These are phyloP conservation scores for Oophaga sylvatica DNA, from an alignment of 2,797 vertebrate species.

Conservation along the genomic window DNA sequence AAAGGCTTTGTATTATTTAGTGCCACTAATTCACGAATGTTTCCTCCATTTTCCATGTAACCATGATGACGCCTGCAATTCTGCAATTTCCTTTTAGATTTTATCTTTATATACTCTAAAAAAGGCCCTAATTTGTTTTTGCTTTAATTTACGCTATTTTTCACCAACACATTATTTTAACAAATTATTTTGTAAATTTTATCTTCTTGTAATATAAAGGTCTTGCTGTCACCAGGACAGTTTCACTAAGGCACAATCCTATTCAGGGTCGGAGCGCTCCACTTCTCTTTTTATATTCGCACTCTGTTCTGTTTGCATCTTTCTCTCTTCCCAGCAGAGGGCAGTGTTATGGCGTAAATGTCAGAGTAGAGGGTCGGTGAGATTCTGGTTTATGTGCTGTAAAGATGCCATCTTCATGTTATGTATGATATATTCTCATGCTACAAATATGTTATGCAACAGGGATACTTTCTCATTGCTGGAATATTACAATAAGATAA, in stretches of 20 bases:
- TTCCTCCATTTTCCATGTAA: neutral
- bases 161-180: neutral
- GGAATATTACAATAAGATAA: too few relatives aligned
- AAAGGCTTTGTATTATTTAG: neutral
- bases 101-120: too few relatives aligned
- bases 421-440: neutral
- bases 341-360: conserved; percentile 27
- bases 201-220: neutral
- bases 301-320: neutral
- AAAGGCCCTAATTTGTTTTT: too few relatives aligned
- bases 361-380: neutral
- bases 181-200: neutral
- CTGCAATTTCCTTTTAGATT: too few relatives aligned
- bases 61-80: neutral
- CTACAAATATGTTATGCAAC: neutral
- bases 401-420: too few relatives aligned
- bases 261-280: neutral
- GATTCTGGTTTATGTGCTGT: neutral
- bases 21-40: neutral
- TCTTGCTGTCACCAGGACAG: neutral
- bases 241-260: neutral
- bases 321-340: conserved; percentile 27
- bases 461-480: neutral
- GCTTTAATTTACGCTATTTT: neutral
- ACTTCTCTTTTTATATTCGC: neutral